phyloP scores from a whole-genome alignment of 2,113 vertebrate species.

The Lamprologus tigripictilis region DNA sequence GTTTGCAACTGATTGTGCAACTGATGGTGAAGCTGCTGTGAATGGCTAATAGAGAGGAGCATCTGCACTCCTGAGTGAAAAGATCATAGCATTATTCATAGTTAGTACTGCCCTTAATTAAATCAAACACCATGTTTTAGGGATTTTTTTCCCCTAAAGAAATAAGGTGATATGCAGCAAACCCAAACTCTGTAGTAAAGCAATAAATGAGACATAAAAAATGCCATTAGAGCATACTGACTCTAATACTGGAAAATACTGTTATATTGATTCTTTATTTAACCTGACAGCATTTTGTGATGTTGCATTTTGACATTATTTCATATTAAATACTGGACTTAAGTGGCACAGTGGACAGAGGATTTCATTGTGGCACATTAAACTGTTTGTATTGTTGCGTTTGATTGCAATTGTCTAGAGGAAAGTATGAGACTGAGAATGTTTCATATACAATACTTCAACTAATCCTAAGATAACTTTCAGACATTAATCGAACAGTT shows the following conservation, averaged over 20 bases:
- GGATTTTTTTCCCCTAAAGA: neutral
- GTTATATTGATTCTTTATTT: neutral
- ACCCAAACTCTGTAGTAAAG: neutral
- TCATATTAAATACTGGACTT: neutral
- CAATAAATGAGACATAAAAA: neutral
- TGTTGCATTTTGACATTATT: neutral
- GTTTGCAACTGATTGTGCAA: neutral
- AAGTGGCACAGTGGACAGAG: neutral
- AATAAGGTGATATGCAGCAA: neutral
- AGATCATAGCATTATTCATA: neutral
- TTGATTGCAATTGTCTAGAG: neutral
- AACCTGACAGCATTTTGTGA: neutral
- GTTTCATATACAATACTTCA: neutral
- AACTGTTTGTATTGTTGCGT: neutral
- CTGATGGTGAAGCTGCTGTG: neutral
- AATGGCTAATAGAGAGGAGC: neutral
- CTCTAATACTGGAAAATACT: neutral
- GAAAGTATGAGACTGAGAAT: neutral
- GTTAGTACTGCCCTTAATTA: neutral
- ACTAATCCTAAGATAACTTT: neutral
- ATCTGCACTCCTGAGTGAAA: neutral
- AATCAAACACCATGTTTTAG: neutral
- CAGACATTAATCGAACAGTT: neutral
- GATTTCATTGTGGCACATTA: neutral
- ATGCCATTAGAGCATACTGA: neutral